phyloP scores from a whole-genome alignment of 2,888 invertebrate species.

The Hyles lineata region DNA sequence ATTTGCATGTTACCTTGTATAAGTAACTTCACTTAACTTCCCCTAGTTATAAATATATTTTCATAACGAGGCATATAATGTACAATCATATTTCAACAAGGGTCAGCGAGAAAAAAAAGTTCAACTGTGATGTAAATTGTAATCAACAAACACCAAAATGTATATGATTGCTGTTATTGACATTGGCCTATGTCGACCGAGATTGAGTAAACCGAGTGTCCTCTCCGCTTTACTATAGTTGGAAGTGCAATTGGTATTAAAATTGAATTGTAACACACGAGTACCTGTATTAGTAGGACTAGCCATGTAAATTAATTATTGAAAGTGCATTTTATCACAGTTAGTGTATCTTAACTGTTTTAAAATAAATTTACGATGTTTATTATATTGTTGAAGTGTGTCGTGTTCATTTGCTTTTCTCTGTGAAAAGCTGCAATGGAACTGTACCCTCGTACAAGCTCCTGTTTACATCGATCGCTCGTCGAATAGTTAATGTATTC shows the following conservation, averaged over 20 bases:
- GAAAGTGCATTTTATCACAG: background rate
- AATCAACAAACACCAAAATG: background rate
- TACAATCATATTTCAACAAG: background rate
- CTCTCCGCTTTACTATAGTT: background rate
- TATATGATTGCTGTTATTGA: background rate
- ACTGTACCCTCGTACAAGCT: background rate
- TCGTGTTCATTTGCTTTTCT: background rate
- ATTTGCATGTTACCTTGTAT: background rate
- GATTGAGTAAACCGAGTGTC: background rate
- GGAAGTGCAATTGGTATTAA: background rate
- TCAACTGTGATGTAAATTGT: background rate
- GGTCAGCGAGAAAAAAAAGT: background rate
- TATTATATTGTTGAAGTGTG: background rate
- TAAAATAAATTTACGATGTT: background rate
- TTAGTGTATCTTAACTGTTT: conserved; percentile 13
- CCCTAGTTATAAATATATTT: background rate
- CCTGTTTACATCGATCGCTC: background rate
- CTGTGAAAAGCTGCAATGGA: conserved; percentile 4
- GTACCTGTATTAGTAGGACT: conserved; percentile 2
- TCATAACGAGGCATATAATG: background rate
- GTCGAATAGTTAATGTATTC: background rate
- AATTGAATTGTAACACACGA: background rate
- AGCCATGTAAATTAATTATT: background rate
- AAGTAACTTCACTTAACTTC: background rate
- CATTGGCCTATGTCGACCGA: conserved; percentile 2